Base-by-base conservation (phyloP, 2,888 invertebrate genomes). In the Mechanitis mazaeus region DNA sequence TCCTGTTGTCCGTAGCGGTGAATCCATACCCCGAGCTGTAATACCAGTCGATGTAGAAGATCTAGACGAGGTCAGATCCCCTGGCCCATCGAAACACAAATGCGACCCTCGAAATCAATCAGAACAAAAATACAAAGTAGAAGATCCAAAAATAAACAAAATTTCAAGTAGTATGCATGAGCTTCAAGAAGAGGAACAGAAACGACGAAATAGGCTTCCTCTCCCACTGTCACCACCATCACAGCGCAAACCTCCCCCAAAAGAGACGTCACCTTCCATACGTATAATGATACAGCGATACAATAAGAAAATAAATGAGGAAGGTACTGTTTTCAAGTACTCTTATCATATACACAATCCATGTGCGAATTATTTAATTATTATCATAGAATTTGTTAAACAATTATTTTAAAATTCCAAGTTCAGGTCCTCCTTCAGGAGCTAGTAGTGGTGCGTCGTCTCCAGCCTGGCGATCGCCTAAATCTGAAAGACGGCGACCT, bases 271-370 rank as follows among this genome's bases (percentile, higher is more conserved):
- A 0, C 94, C 94, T 0, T 93, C 93, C 54, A 94, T 94, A 50
- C 84, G 92, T 54, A 90, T 93, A 60, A 94, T 94, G 93, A 92
- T 94, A 72, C 93, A 93, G 54, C 91, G 92, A 68, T 94, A 94
- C 72, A 93, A 93, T 74, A 92, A 93, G 78, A 92, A 92, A 73
- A 84, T 93, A 59, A 90, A 90, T 64, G 92, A 92, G 79, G 91
- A 92, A 81, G 91, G 91, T 80, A 79, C 56, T 42, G 31, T 59
- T 55, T 56, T 33, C 33, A 31, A 47, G 33, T 38, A n/a, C 35
- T n/a, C 33, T 7, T n/a, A 28, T 47, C 12, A 53, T 31, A 31
- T 31, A 31, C 6, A 50, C 2, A 50, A 50, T 3, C 28, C 50
- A 11, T 31, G 20, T 47, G 6, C 7, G 20, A 28, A 47, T 7